Percentiles rank a stretch among this genome's conserved stretches.
Evolutionary conservation across 2,888 invertebrate genomes (phyloP).

Genomic region (Cylindroiulus punctatus): DNA sequence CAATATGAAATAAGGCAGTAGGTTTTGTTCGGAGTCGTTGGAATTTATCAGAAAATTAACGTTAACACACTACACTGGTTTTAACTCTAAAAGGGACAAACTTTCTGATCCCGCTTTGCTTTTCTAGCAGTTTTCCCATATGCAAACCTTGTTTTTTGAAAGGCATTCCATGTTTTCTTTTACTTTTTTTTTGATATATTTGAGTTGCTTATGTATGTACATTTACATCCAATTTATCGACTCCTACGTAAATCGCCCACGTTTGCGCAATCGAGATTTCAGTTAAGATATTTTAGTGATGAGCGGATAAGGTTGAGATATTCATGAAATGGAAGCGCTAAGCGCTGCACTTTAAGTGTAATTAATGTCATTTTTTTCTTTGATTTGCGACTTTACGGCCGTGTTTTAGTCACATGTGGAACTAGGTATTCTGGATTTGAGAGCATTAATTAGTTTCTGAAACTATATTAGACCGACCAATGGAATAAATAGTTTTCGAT

Average conservation of each 20-base stretch:
- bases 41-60: background rate
- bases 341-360: background rate
- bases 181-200: conserved; percentile 20
- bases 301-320: conserved; percentile 25
- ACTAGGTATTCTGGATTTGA: too few relatives aligned
- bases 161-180: conserved; percentile 30
- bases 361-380: background rate
- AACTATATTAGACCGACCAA: too few relatives aligned
- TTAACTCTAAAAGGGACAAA: background rate
- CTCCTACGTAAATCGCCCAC: background rate
- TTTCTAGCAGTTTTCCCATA: conserved; percentile 23
- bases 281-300: conserved; percentile 29
- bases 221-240: background rate
- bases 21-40: conserved; percentile 19
- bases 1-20: conserved; percentile 4
- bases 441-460: too few relatives aligned
- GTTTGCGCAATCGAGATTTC: background rate
- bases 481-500: too few relatives aligned
- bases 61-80: background rate
- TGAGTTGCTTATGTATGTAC: background rate
- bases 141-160: conserved; percentile 15
- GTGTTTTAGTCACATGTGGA: too few relatives aligned
- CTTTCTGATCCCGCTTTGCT: background rate
- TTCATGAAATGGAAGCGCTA: conserved; percentile 25
- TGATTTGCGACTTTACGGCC: background rate